A percentile compares a stretch with the other conserved stretches of the same genome.
These are phyloP conservation scores for Ecliptopera silaceata DNA, from an alignment of 2,888 invertebrate species.

Conservation along the genomic window DNA sequence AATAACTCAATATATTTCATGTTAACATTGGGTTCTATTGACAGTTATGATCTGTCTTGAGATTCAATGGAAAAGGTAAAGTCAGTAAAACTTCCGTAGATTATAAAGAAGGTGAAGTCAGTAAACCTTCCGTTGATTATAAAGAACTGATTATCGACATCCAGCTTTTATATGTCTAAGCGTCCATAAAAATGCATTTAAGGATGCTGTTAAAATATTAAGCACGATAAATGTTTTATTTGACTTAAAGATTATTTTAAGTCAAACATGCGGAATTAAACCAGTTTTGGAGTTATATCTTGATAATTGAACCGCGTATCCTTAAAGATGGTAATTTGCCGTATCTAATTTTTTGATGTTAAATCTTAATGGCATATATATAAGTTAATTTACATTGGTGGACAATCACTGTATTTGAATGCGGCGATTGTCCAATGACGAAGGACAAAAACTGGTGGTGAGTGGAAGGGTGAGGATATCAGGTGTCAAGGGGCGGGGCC, in stretches of 20 bases:
- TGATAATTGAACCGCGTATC: not conserved
- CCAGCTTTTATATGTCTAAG: not conserved
- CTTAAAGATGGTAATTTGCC: not conserved
- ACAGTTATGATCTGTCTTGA: constrained; percentile 44
- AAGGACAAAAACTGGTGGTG: constrained; percentile 7
- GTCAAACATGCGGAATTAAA: not conserved
- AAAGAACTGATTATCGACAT: constrained; percentile 6
- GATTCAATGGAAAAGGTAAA: constrained; percentile 3
- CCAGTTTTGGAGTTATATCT: constrained; percentile 1
- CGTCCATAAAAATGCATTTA: not conserved
- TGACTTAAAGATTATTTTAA: not conserved
- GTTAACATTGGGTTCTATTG: constrained; percentile 67
- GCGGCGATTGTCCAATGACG: constrained; percentile 1
- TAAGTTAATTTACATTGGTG: not conserved
- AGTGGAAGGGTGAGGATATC: constrained; percentile 34
- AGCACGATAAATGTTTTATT: not conserved
- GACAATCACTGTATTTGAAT: not conserved
- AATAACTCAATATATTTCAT: constrained; percentile 78
- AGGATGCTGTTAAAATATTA: not conserved
- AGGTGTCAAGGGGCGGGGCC: constrained; percentile 38
- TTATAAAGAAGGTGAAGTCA: constrained; percentile 4
- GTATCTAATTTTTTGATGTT: constrained; percentile 5
- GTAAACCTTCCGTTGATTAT: not conserved
- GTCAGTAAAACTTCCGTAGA: not conserved
- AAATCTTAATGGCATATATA: constrained; percentile 7